A percentile compares a stretch with the other conserved stretches of the same genome.
Evolutionary conservation across 2,113 vertebrate genomes (phyloP).

Genomic region (Ctenodactylus gundi): DNA sequence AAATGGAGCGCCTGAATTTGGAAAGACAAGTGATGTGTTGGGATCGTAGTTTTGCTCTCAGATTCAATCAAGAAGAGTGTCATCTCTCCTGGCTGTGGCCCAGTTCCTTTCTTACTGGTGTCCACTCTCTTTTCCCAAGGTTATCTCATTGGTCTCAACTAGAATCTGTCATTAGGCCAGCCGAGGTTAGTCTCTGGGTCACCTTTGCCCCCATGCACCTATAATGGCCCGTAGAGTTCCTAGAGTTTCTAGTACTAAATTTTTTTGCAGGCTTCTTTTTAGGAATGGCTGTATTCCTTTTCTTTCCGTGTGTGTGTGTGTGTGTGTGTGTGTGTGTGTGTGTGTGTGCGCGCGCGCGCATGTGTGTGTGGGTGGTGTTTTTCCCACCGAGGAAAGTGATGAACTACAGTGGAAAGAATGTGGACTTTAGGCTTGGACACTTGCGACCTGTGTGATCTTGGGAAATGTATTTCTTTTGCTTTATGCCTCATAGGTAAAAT

Average conservation of each 20-base stretch:
- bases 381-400: neutral
- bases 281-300: neutral
- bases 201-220: neutral
- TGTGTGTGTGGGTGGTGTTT: too few relatives aligned
- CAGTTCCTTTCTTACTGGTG: neutral
- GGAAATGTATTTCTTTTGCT: neutral
- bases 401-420: neutral
- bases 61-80: neutral
- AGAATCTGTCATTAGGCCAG: neutral
- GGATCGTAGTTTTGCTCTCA: neutral
- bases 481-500: neutral
- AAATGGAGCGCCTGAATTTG: neutral
- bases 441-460: neutral
- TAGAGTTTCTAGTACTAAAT: neutral
- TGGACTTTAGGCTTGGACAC: neutral
- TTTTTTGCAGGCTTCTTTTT: slow-evolving; percentile 1
- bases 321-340: neutral
- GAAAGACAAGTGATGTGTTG: neutral
- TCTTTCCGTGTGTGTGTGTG: neutral
- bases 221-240: neutral
- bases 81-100: neutral
- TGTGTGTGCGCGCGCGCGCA: too few relatives aligned
- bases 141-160: neutral
- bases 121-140: neutral
- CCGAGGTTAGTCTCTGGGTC: neutral